phyloP scores from a whole-genome alignment of 2,113 vertebrate species.

The Pseudolaguvia tuberculata region DNA sequence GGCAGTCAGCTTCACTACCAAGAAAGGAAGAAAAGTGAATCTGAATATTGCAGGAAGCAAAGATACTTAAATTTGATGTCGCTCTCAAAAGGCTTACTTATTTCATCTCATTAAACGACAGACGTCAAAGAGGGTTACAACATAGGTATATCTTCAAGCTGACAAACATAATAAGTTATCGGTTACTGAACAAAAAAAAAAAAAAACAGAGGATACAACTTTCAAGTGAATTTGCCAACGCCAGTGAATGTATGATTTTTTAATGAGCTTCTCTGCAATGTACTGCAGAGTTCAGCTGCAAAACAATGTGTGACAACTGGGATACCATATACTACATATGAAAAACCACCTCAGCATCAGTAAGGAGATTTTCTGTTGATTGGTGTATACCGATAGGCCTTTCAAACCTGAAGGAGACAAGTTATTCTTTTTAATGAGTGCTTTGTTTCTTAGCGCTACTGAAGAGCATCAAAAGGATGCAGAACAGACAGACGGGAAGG shows the following conservation, averaged over 20 bases:
- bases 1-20: slow-evolving; percentile 7
- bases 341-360: slow-evolving; percentile 26
- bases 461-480: slow-evolving; percentile 40
- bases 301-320: slow-evolving; percentile 28
- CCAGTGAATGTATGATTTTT: slow-evolving; percentile 13
- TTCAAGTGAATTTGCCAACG: slow-evolving; percentile 17
- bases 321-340: slow-evolving; percentile 7
- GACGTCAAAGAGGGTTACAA: background rate
- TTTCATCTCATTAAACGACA: background rate
- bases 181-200: slow-evolving; percentile 20
- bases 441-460: slow-evolving; percentile 46
- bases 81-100: slow-evolving; percentile 10
- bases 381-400: slow-evolving; percentile 45
- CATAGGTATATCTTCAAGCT: slow-evolving; percentile 1
- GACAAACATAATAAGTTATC: slow-evolving; percentile 24
- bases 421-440: slow-evolving; percentile 47
- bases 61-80: slow-evolving; percentile 16
- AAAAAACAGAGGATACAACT: background rate
- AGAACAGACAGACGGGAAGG: slow-evolving; percentile 24
- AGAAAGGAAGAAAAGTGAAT: slow-evolving; percentile 17
- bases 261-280: slow-evolving; percentile 30
- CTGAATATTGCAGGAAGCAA: slow-evolving; percentile 33
- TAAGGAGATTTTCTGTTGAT: slow-evolving; percentile 32
- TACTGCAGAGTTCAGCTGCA: slow-evolving; percentile 14
- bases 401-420: slow-evolving; percentile 43